phyloP scores from a whole-genome alignment of 2,797 vertebrate species.

The Pseudomugil gertrudae region DNA sequence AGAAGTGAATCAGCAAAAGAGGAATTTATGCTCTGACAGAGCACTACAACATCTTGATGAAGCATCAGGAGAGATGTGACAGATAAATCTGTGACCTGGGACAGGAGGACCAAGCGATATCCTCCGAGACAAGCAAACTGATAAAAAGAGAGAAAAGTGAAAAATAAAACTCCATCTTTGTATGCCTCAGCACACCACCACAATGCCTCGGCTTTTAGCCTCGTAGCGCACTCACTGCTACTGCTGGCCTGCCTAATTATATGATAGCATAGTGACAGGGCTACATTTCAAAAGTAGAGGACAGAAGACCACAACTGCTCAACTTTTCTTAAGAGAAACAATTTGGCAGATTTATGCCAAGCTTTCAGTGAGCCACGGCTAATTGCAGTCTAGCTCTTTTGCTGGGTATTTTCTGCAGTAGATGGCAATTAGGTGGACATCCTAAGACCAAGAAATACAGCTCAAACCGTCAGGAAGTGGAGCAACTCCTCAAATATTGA shows the following conservation, averaged over 20 bases:
- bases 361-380: slow-evolving; percentile 73
- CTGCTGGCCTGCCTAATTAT: slow-evolving; percentile 72
- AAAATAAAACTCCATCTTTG: slow-evolving; percentile 52
- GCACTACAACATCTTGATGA: slow-evolving; percentile 18
- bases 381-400: slow-evolving; percentile 80
- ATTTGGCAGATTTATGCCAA: slow-evolving; percentile 72
- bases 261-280: slow-evolving; percentile 68
- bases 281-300: slow-evolving; percentile 66
- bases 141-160: slow-evolving; percentile 46
- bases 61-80: slow-evolving; percentile 23
- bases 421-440: slow-evolving; percentile 79
- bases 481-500: slow-evolving; percentile 31
- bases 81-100: slow-evolving; percentile 27
- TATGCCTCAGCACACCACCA: slow-evolving; percentile 54
- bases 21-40: slow-evolving; percentile 42
- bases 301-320: slow-evolving; percentile 64
- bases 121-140: slow-evolving; percentile 20
- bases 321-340: slow-evolving; percentile 76
- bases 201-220: slow-evolving; percentile 59
- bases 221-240: slow-evolving; percentile 54
- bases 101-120: slow-evolving; percentile 34
- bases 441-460: slow-evolving; percentile 70
- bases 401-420: slow-evolving; percentile 68
- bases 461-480: slow-evolving; percentile 53
- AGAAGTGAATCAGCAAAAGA: slow-evolving; percentile 22